These are phyloP conservation scores for Bothrops jararaca DNA, from an alignment of 2,113 vertebrate genomes.

Conservation along the genomic window DNA sequence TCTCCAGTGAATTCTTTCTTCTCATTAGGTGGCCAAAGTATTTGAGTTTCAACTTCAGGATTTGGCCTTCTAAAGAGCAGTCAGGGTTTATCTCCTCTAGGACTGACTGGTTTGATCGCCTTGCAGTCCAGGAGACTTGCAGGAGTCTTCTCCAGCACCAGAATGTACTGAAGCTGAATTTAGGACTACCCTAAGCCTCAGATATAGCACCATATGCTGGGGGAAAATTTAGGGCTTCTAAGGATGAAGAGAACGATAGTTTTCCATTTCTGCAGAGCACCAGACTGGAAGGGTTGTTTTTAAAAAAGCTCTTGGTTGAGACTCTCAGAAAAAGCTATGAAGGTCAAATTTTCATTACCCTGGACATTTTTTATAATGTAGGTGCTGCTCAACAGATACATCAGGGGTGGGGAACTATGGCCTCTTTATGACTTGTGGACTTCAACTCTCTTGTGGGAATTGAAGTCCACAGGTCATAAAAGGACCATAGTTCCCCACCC, in stretches of 20 bases:
- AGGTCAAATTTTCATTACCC: not conserved
- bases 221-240: not conserved
- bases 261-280: not conserved
- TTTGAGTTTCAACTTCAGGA: no score
- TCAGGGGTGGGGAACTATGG: not conserved
- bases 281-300: not conserved
- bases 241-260: not conserved
- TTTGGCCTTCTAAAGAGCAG: no score
- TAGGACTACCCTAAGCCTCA: not conserved
- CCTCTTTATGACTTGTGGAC: not conserved
- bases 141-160: no score
- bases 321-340: not conserved
- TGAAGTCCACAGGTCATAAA: not conserved
- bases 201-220: not conserved
- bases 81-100: no score
- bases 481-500: not conserved
- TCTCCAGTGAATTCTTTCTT: no score
- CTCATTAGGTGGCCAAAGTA: no score
- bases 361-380: not conserved
- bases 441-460: not conserved
- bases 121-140: no score
- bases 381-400: not conserved
- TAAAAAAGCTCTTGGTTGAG: not conserved
- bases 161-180: no score
- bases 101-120: no score